Evolutionary conservation across 1,140 invertebrate species (phyloP), one percentile per base, ranked within the genome.

Genomic region (Forficula auricularia): DNA sequence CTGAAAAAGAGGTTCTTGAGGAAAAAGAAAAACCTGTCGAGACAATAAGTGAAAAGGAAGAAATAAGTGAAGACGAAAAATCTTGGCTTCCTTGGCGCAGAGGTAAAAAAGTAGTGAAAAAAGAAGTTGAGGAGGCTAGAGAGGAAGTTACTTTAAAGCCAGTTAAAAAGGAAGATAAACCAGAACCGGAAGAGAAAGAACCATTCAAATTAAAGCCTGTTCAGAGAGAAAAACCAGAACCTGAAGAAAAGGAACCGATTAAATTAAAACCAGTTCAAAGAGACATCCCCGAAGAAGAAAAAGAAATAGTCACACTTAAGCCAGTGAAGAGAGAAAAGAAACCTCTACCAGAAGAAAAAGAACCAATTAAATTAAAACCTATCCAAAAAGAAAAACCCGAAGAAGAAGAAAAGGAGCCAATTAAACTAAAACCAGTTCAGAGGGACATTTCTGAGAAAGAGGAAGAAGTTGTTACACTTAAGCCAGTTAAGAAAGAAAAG

Each of bases 231-330:
- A n/a, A n/a, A 40, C n/a, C 43, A 3, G 52, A 52, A 19, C 53
- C 60, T 7, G 60, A 59, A 59, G 60, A 54, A 0, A 43, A 63
- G 44, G 58, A 63, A 48, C 53, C 47, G 34, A 42, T 61, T 6
- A 54, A 46, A 7, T 36, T 62, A 3, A 62, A 60, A 42, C 56
- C 47, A 44, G 36, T 52, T 0, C 48, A 50, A 3, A 50, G 57
- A 19, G 53, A 53, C 19, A 60, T 52, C 14, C 16, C 16, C 4
- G 13, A 40, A 22, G 36, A 19, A 40, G 19, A 6, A 27, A 20
- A 31, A 12, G n/a, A 44, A 31, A 27, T 4, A 27, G 22, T 27
- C 10, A 4, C 22, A 27, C 4, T 27, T 33, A 45, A 45, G n/a
- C 19, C 9, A 22, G 19, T 19, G 33, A 10, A 22, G 31, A 27